A percentile compares a stretch with the other conserved stretches of the same genome.
Evolutionary conservation across 2,113 vertebrate genomes (phyloP).

Genomic region (Climacteris rufus): DNA sequence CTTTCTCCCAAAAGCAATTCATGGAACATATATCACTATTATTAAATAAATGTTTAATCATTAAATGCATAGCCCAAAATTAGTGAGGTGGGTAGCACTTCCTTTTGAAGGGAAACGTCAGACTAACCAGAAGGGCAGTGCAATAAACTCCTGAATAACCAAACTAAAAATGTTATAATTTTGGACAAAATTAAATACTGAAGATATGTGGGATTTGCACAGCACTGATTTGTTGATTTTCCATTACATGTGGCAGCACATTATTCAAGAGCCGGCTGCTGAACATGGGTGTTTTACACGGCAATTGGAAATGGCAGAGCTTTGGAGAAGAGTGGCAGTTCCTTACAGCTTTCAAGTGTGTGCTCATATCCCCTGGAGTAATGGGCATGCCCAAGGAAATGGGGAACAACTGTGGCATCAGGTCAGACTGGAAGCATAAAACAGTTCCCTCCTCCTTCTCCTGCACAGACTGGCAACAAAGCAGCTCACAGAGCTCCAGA

Average conservation of each 20-base stretch:
- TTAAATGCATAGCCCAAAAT: background rate
- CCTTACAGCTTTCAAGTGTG: background rate
- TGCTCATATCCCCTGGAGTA: background rate
- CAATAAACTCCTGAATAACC: background rate
- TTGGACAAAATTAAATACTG: background rate
- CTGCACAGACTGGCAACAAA: background rate
- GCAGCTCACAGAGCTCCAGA: background rate
- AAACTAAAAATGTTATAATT: background rate
- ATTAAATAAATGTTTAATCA: background rate
- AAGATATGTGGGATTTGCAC: background rate
- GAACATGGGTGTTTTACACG: background rate
- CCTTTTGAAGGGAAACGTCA: background rate
- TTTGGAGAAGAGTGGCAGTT: background rate
- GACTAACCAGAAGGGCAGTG: background rate
- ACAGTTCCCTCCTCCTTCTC: background rate
- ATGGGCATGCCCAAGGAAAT: background rate
- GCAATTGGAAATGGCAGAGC: background rate
- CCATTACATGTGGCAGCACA: background rate
- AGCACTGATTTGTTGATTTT: background rate
- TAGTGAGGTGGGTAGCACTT: background rate
- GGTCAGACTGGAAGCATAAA: background rate
- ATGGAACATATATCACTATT: background rate
- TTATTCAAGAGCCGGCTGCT: background rate
- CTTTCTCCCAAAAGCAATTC: conserved; percentile 34
- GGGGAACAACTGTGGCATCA: background rate